Percentiles rank a stretch among this genome's conserved stretches.
Evolutionary conservation across 2,888 invertebrate genomes (phyloP).

Genomic region (Campoplex capitator): DNA sequence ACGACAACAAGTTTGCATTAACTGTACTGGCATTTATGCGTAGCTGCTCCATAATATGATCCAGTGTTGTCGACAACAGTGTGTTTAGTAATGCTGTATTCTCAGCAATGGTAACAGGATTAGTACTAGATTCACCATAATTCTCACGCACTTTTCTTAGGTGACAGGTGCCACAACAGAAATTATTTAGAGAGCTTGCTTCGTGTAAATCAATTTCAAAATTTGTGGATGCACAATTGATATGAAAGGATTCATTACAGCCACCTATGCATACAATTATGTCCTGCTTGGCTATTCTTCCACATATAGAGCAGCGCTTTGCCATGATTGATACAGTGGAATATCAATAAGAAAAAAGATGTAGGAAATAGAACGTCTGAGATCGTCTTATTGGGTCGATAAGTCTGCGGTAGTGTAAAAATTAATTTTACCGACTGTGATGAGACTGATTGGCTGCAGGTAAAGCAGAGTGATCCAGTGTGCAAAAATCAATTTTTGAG

Average conservation of each 20-base stretch:
- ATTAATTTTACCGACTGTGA: too few species aligned
- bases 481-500: too few species aligned
- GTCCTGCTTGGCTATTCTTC: background rate
- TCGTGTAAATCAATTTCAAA: background rate
- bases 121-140: too few species aligned
- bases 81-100: background rate
- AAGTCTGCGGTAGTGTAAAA: too few species aligned
- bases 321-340: background rate
- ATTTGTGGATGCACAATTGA: background rate
- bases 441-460: too few species aligned
- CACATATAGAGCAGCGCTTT: background rate
- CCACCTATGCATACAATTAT: background rate
- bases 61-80: background rate
- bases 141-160: too few species aligned
- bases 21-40: background rate
- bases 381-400: too few species aligned
- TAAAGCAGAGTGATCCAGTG: too few species aligned
- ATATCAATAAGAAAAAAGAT: too few species aligned
- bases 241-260: background rate
- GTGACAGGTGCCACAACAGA: background rate
- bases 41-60: background rate
- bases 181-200: background rate
- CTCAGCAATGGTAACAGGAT: background rate
- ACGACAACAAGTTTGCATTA: background rate
- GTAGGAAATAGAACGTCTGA: too few species aligned